Base-by-base conservation (phyloP, 37 sponge, comb jelly and placozoan species). In the Cladorhizidae sp. region DNA sequence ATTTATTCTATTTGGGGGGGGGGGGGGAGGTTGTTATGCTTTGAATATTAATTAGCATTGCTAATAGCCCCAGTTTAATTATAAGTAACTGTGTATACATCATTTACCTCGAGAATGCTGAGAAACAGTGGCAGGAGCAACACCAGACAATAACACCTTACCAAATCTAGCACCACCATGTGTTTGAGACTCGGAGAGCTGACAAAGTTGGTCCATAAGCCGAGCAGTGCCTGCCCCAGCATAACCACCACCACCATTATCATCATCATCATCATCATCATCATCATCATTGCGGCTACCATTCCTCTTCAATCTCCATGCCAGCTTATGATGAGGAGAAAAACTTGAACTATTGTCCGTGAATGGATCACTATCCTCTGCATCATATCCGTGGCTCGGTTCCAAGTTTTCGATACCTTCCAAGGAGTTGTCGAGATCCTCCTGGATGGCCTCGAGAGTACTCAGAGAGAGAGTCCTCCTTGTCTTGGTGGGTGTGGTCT, bases 231-330 rank as follows among this genome's bases (percentile, higher is more conserved):
- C 5, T 9, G 25, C 0, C 55, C 21, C 3, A 85, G 59, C 35
- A 68, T 59, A 35, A 69, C 78, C 45, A 85, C 45, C 26, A 65
- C 55, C 23, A 69, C 50, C 77, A 84, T 76, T n/a, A 84, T 69
- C 31, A 23, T 3, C 49, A n/a, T n/a, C n/a, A n/a, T n/a, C n/a
- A n/a, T n/a, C n/a, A n/a, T 26, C 67, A 29, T 2, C 45, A 21
- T 12, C 52, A 17, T 49, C 15, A n/a, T n/a, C n/a, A n/a, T n/a
- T n/a, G n/a, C n/a, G n/a, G n/a, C n/a, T n/a, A n/a, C n/a, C n/a
- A n/a, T 3, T 51, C 32, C 18, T 68, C 69, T 26, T 33, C 67
- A 54, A 2, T 56, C n/a, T 36, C 62, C 62, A 37, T 32, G 23
- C 21, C 61, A 28, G 54, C 18, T 31, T 57, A 3, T 41, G 64